Evolutionary conservation across 2,888 invertebrate species (phyloP).

Genomic region (Nomada hirtipes): DNA sequence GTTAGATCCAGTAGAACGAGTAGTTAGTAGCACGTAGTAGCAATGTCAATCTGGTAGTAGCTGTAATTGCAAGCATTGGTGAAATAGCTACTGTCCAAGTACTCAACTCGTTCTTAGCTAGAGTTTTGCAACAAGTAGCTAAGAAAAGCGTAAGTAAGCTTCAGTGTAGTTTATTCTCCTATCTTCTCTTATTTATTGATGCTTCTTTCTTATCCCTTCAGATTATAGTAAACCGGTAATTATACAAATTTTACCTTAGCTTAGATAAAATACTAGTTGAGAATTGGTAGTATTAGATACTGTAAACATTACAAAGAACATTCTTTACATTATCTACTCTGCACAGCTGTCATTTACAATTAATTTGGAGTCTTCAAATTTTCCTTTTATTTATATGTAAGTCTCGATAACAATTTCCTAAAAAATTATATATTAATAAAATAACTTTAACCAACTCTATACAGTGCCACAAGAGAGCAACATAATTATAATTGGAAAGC

Average conservation of each 20-base stretch:
- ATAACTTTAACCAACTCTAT: background rate
- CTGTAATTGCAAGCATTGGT: conserved; percentile 9
- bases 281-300: background rate
- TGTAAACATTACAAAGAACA: background rate
- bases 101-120: conserved; percentile 45
- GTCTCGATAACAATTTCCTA: background rate
- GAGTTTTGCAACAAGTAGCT: conserved; percentile 54
- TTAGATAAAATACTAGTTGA: background rate
- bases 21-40: conserved; percentile 17
- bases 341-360: conserved; percentile 21
- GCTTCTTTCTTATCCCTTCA: conserved; percentile 10
- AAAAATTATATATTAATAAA: background rate
- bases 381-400: background rate
- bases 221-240: conserved; percentile 2
- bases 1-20: conserved; percentile 11
- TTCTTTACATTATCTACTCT: background rate
- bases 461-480: background rate
- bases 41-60: conserved; percentile 5
- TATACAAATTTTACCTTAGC: background rate
- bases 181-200: conserved; percentile 10
- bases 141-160: conserved; percentile 58
- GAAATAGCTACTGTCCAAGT: conserved; percentile 31
- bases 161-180: conserved; percentile 27
- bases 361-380: background rate
- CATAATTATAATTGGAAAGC: background rate